Conservation (phyloP, 1,140 invertebrate genomes). For the Odontomachus brunneus region DNA sequence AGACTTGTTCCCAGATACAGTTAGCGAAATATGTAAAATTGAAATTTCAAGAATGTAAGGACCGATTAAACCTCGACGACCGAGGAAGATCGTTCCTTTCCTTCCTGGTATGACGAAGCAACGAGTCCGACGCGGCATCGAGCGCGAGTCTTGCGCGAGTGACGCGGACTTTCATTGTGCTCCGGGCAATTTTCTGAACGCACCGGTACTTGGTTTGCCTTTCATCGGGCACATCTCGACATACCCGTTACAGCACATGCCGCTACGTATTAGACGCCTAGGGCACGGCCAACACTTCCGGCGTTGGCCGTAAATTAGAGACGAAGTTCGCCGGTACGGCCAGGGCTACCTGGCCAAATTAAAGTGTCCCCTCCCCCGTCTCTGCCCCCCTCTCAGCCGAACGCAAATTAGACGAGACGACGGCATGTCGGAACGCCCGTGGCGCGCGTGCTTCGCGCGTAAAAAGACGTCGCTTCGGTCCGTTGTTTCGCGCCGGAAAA, state of each 20-base stretch:
- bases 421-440: conserved; percentile 37
- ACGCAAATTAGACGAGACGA: conserved; percentile 72
- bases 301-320: conserved; percentile 76
- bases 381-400: conserved; percentile 66
- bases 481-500: conserved; percentile 10
- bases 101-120: too few relatives aligned
- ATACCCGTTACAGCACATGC: background rate
- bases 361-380: conserved; percentile 77
- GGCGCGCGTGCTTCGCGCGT: conserved; percentile 52
- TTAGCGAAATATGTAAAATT: too few relatives aligned
- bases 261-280: conserved; percentile 61
- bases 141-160: background rate
- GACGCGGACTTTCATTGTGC: background rate
- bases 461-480: conserved; percentile 54
- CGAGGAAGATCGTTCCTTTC: too few relatives aligned
- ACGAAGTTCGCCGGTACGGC: conserved; percentile 75
- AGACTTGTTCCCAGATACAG: too few relatives aligned
- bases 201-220: conserved; percentile 27
- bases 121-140: too few relatives aligned
- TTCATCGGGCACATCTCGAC: conserved; percentile 49
- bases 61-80: too few relatives aligned
- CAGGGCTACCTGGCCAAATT: conserved; percentile 75
- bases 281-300: conserved; percentile 63
- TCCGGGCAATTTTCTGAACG: conserved; percentile 28
- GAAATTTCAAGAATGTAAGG: too few relatives aligned